Evolutionary conservation across 2,797 vertebrate species (phyloP).

Genomic region (Gouania willdenowi): DNA sequence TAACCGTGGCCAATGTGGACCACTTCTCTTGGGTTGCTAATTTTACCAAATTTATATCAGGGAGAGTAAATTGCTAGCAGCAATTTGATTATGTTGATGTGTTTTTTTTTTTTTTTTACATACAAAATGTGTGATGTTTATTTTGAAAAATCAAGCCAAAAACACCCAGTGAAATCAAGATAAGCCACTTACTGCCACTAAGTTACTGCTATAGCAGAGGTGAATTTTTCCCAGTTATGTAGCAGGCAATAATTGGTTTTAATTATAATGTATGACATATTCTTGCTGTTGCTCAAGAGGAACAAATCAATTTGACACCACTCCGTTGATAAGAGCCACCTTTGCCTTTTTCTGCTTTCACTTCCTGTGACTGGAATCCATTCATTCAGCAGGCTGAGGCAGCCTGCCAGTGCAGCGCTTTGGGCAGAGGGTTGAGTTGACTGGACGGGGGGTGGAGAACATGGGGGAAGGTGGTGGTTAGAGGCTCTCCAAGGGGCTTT

Average conservation of each 20-base stretch:
- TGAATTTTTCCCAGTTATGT: slow-evolving; percentile 12
- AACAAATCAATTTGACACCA: slow-evolving; percentile 66
- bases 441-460: slow-evolving; percentile 55
- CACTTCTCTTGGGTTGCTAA: slow-evolving; percentile 54
- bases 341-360: slow-evolving; percentile 46
- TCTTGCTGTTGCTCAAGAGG: slow-evolving; percentile 47
- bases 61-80: slow-evolving; percentile 44
- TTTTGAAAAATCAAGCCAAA: too few species aligned
- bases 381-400: slow-evolving; percentile 49
- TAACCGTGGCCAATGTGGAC: too few species aligned
- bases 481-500: slow-evolving; percentile 68
- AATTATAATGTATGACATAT: slow-evolving; percentile 66
- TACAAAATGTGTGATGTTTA: too few species aligned
- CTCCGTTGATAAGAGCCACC: slow-evolving; percentile 52
- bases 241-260: slow-evolving; percentile 39
- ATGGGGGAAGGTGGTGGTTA: slow-evolving; percentile 29
- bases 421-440: slow-evolving; percentile 59
- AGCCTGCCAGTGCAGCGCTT: slow-evolving; percentile 58
- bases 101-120: too few species aligned
- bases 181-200: slow-evolving; percentile 10
- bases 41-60: slow-evolving; percentile 45
- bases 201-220: slow-evolving; percentile 9
- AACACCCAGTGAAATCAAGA: neutral
- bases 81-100: too few species aligned
- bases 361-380: slow-evolving; percentile 54